Percentiles rank a stretch among this genome's conserved stretches.
phyloP scores from a whole-genome alignment of 2,797 vertebrate species.

The Acanthopagrus latus region DNA sequence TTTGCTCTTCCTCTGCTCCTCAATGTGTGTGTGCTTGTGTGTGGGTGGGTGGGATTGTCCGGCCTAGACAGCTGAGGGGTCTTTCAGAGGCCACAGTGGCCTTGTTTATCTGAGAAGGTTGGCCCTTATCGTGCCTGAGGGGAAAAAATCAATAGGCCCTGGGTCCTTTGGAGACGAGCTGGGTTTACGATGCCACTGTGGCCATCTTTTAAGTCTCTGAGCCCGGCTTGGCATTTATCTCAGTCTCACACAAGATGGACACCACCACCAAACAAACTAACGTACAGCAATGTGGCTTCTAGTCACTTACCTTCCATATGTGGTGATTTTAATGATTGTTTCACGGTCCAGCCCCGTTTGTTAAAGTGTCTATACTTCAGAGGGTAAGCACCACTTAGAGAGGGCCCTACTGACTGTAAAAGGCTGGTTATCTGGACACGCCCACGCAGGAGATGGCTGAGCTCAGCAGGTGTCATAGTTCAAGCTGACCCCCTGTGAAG shows the following conservation, averaged over 20 bases:
- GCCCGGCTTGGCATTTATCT: constrained; percentile 74
- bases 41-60: constrained; percentile 74
- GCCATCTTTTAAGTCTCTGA: constrained; percentile 77
- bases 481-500: constrained; percentile 37
- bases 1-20: constrained; percentile 57
- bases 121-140: constrained; percentile 82
- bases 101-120: constrained; percentile 84
- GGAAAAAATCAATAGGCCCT: constrained; percentile 81
- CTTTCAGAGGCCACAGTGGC: constrained; percentile 78
- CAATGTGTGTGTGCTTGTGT: constrained; percentile 22
- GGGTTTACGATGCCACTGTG: constrained; percentile 78
- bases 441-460: constrained; percentile 42
- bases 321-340: constrained; percentile 28
- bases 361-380: not conserved
- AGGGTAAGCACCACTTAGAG: not conserved
- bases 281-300: not conserved
- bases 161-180: constrained; percentile 77
- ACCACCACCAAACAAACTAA: constrained; percentile 40
- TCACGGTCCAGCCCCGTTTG: constrained; percentile 22
- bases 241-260: constrained; percentile 68
- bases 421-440: constrained; percentile 36
- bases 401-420: constrained; percentile 16
- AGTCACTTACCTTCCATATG: not conserved
- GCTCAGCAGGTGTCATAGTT: constrained; percentile 54
- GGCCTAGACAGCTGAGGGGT: constrained; percentile 76